Percentiles rank a stretch among this genome's conserved stretches.
These are phyloP conservation scores for Murina feae DNA, from an alignment of 2,113 vertebrate species.

Conservation along the genomic window DNA sequence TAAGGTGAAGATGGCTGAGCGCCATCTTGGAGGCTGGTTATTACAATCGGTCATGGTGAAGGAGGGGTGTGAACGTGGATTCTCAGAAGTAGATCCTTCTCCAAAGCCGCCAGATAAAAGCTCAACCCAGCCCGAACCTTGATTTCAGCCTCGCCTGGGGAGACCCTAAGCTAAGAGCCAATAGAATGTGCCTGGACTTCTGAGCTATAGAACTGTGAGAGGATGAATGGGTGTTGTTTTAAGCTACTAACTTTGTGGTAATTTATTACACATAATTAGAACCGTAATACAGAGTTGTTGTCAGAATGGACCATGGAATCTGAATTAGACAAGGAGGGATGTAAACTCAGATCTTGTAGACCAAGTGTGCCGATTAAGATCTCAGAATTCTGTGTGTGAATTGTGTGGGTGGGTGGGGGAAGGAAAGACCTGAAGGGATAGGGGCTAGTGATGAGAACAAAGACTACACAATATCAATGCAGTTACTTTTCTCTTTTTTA, in stretches of 20 bases:
- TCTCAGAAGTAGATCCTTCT: not conserved
- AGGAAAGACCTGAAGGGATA: not conserved
- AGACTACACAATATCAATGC: not conserved
- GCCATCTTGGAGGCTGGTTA: not conserved
- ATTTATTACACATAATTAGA: not conserved
- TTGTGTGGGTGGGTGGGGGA: not conserved
- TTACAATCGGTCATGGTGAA: not conserved
- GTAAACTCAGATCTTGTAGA: not conserved
- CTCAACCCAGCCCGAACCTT: not conserved
- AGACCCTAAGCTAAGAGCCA: not conserved
- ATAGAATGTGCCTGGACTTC: not conserved
- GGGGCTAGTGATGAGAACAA: not conserved
- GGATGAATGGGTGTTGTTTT: not conserved
- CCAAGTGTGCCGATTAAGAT: not conserved
- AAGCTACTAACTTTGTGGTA: not conserved
- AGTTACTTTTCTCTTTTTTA: not conserved
- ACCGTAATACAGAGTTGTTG: not conserved
- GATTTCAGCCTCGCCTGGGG: not conserved
- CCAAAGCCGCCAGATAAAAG: not conserved
- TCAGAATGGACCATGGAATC: not conserved
- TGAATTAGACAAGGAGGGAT: not conserved
- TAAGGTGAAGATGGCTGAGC: not conserved
- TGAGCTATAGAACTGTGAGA: not conserved
- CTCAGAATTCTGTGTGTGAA: not conserved
- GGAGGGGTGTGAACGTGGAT: not conserved